Percentiles rank a stretch among this genome's conserved stretches.
phyloP scores from a whole-genome alignment of 2,797 vertebrate species.

The Falco peregrinus region DNA sequence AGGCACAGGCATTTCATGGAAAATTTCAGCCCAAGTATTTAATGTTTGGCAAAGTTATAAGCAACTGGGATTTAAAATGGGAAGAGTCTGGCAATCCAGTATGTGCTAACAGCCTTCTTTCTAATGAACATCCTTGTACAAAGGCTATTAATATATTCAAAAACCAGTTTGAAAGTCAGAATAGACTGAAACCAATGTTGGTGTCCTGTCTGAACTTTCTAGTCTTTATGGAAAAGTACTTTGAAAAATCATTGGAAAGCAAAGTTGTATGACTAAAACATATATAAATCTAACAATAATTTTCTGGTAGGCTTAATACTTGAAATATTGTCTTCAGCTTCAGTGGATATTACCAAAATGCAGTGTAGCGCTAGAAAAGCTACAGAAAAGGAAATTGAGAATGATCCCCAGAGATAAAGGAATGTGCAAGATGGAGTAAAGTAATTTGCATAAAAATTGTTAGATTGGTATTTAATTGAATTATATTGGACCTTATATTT shows the following conservation, averaged over 20 bases:
- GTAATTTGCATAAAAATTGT: slow-evolving; percentile 47
- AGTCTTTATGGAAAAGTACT: not conserved
- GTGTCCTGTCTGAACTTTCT: slow-evolving; percentile 18
- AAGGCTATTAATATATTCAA: slow-evolving; percentile 14
- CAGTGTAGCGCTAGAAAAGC: slow-evolving; percentile 6
- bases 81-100: not conserved
- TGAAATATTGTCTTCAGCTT: slow-evolving; percentile 55
- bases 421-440: not conserved
- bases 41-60: slow-evolving; percentile 21
- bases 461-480: slow-evolving; percentile 52
- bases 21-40: slow-evolving; percentile 28
- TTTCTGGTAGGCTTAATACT: slow-evolving; percentile 50
- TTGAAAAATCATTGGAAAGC: slow-evolving; percentile 37
- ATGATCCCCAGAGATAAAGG: slow-evolving; percentile 43
- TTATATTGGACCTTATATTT: slow-evolving; percentile 4
- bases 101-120: not conserved
- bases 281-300: slow-evolving; percentile 53
- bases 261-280: slow-evolving; percentile 26
- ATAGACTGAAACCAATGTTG: not conserved
- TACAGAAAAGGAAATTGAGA: slow-evolving; percentile 51
- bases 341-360: slow-evolving; percentile 45
- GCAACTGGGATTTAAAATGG: not conserved
- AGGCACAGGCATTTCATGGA: slow-evolving; percentile 15
- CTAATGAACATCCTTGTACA: slow-evolving; percentile 12
- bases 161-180: not conserved